Base-by-base conservation (phyloP, 2,888 invertebrate species). In the Lamproptera curius region DNA sequence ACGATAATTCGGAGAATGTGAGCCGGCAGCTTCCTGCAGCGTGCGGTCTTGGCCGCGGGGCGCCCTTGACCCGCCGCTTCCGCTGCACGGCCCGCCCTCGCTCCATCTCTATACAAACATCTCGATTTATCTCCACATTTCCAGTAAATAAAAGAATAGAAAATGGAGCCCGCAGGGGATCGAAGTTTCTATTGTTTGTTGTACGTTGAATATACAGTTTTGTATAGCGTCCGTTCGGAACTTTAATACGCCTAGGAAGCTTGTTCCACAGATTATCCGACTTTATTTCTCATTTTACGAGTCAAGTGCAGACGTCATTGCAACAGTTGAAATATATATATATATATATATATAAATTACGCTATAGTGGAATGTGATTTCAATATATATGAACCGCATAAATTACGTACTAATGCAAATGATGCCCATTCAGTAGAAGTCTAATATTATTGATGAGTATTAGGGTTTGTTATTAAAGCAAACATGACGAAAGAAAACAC, bases 1-100 rank as follows among this genome's bases (percentile, higher is more conserved):
- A 42, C 42, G 10, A 26, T 17, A 39, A 31, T 52, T 48, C 42
- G 11, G 37, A 37, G 31, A 51, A 51, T 46, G 28, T 38, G 45
- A 48, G 43, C 35, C 41, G 50, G 42, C 46, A 39, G 47, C 28
- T 46, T 36, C 46, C 41, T 42, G 45, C 20, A 43, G 53, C 51
- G 42, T 46, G 55, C 60, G 51, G 54, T 60, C 61, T 62, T 63
- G 67, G 67, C 62, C 69, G 63, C 68, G 56, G 50, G 57, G 40
- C 65, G 78, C 68, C 81, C 83, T 83, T 83, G 80, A 82, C 80
- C 77, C 62, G 52, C 46, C 57, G 63, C 58, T 63, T 66, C 65
- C 68, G 71, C 57, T 61, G 63, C 58, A 53, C 61, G 60, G 59
- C 58, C 63, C 62, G 63, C 58, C 55, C 58, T 62, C 62, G 61